These are phyloP conservation scores for Chrysochloris asiatica DNA, from an alignment of 2,113 vertebrate genomes.

Conservation along the genomic window DNA sequence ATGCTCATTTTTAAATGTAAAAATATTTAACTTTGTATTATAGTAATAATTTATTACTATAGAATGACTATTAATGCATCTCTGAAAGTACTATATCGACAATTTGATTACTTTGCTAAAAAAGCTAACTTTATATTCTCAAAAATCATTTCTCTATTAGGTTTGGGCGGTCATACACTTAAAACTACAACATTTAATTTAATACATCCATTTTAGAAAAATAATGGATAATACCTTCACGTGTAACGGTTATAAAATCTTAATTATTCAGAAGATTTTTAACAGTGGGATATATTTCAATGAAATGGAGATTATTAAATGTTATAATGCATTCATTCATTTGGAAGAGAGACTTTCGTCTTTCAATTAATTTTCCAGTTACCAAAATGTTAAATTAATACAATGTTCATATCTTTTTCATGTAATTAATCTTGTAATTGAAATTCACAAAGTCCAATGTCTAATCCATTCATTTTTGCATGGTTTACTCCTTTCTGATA, in stretches of 20 bases:
- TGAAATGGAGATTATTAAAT: conserved; percentile 67
- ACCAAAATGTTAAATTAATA: conserved; percentile 72
- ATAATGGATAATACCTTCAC: conserved; percentile 55
- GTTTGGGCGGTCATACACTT: conserved; percentile 46
- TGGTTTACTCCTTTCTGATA: conserved; percentile 15
- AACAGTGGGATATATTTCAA: conserved; percentile 65
- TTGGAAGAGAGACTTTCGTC: conserved; percentile 70
- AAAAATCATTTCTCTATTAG: conserved; percentile 45
- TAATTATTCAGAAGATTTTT: conserved; percentile 67
- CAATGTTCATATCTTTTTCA: conserved; percentile 65
- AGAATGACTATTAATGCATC: conserved; percentile 31
- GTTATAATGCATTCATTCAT: conserved; percentile 63
- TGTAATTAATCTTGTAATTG: conserved; percentile 69
- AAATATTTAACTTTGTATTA: conserved; percentile 8
- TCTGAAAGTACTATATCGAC: conserved; percentile 42
- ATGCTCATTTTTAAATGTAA: conserved; percentile 41
- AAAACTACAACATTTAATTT: conserved; percentile 54
- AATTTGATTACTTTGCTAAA: conserved; percentile 48
- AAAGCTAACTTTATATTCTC: conserved; percentile 46
- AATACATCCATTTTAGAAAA: conserved; percentile 53
- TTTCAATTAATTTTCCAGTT: conserved; percentile 68
- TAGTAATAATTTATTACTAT: conserved; percentile 39
- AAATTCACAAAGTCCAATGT: conserved; percentile 29
- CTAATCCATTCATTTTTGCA: conserved; percentile 47
- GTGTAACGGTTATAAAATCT: conserved; percentile 60